Evolutionary conservation across 2,113 vertebrate species (phyloP), one percentile per base, ranked within the genome.

Genomic region (Bufo bufo): DNA sequence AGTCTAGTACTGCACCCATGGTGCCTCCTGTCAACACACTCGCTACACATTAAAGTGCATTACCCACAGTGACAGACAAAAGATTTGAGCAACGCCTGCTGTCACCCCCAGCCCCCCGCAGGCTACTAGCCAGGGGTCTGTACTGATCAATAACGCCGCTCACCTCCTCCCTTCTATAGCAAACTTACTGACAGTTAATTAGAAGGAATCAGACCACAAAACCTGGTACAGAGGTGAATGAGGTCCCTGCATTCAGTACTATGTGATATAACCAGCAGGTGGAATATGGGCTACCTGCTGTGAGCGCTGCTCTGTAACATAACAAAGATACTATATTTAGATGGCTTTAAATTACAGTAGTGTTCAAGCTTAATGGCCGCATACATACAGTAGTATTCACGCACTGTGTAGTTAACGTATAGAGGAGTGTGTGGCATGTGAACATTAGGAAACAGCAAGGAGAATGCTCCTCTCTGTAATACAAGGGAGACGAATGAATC

Each of bases 151-250:
- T 88, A 69, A 43, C 19, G 3, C 66, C 6, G 65, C 65, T 59
- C 49, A 49, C 7, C 61, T 82, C 54, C 54, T 82, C 69, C 56
- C 54, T 14, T 84, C 82, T 84, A 84, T 84, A 45, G 33, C 54
- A 82, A 50, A 52, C 86, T 33, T 45, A 63, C 79, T 88, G 79
- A 88, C 86, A 88, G 79, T 82, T 88, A 81, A 88, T 88, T 88
- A 88, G 86, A 56, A 63, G 79, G 33, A 81, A 50, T 82, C 85
- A 86, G 59, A 65, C 61, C 63, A 56, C 13, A n/a, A 50, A 79
- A 33, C 85, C 49, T 63, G 3, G 19, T 8, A 23, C 11, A 69
- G 47, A 52, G 56, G 54, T 20, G 86, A 10, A 54, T 63, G 45
- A 59, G 78, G 66, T 61, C 66, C 54, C 56, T 83, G 61, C 54